Evolutionary conservation across 1,140 invertebrate genomes (phyloP).

Genomic region (Neodiprion lecontei): DNA sequence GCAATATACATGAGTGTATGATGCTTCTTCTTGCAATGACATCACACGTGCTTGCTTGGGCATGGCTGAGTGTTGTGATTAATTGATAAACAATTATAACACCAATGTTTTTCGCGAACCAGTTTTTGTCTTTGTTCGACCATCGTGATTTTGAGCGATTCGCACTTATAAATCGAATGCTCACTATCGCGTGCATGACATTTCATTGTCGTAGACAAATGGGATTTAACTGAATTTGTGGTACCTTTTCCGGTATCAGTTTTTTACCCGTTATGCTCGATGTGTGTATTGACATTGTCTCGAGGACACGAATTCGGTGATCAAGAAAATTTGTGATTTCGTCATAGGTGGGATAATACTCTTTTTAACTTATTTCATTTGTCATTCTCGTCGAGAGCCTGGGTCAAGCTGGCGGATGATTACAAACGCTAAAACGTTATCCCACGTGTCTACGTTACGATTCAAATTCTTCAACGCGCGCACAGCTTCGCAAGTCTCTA

Average conservation of each 20-base stretch:
- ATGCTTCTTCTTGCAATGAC: constrained; percentile 9
- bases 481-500: no score
- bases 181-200: constrained; percentile 10
- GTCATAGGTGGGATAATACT: constrained; percentile 14
- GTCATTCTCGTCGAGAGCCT: constrained; percentile 15
- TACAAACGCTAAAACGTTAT: not conserved
- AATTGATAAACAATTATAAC: constrained; percentile 15
- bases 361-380: constrained; percentile 12
- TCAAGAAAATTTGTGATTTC: constrained; percentile 13
- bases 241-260: not conserved
- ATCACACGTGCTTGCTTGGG: constrained; percentile 21
- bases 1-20: constrained; percentile 12
- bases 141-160: not conserved
- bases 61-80: constrained; percentile 12
- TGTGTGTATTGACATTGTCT: constrained; percentile 5
- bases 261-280: constrained; percentile 1
- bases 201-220: constrained; percentile 13
- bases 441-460: constrained; percentile 12
- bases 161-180: constrained; percentile 12
- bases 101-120: constrained; percentile 13
- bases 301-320: constrained; percentile 7
- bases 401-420: constrained; percentile 17
- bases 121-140: constrained; percentile 16
- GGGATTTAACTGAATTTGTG: constrained; percentile 12
- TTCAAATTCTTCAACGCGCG: not conserved